Conservation (phyloP, 1,140 invertebrate genomes). For the Alviniconcha marisindica region DNA sequence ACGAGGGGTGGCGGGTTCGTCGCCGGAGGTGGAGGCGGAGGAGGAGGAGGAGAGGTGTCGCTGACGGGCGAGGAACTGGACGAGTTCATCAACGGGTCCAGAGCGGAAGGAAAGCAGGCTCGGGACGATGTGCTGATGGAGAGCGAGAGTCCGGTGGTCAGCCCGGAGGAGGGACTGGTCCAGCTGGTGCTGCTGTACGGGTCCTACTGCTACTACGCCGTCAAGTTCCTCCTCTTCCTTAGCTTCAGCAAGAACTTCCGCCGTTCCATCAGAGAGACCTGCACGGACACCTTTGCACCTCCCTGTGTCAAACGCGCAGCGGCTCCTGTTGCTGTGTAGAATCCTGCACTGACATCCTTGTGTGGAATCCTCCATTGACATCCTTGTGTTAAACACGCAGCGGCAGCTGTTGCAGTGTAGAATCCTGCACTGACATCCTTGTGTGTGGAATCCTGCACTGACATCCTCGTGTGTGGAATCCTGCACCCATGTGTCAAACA, state of each 20-base stretch:
- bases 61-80: neutral
- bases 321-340: neutral
- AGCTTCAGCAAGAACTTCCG: slow-evolving; percentile 59
- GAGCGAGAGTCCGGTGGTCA: slow-evolving; percentile 9
- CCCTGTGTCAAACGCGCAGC: neutral
- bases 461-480: neutral
- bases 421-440: no score
- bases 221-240: slow-evolving; percentile 60
- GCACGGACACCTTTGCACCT: slow-evolving; percentile 5
- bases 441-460: neutral
- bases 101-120: neutral
- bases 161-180: slow-evolving; percentile 39
- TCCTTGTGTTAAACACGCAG: neutral
- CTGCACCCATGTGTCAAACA: no score
- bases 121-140: neutral
- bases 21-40: neutral
- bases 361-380: neutral
- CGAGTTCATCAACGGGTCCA: neutral
- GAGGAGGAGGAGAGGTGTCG: neutral
- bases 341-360: no score
- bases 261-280: slow-evolving; percentile 42
- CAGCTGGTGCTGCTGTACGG: slow-evolving; percentile 52
- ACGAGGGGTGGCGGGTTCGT: neutral
- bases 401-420: neutral
- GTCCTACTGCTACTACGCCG: slow-evolving; percentile 52